Evolutionary conservation across 2,113 vertebrate genomes (phyloP), one percentile per base, ranked within the genome.

Genomic region (Lontra canadensis): DNA sequence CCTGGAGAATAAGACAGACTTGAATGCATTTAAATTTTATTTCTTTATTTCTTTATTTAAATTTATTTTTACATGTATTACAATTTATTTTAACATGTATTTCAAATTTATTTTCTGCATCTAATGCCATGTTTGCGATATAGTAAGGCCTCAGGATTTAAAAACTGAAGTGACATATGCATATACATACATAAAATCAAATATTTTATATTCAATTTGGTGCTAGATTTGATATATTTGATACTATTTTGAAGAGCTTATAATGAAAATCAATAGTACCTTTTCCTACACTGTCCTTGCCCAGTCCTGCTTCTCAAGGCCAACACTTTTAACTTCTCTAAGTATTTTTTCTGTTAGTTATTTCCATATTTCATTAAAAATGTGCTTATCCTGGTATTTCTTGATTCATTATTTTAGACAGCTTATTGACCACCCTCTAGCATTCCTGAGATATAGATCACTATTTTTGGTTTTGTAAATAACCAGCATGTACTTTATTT

Each of bases 361-460:
- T 82, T 90, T 94, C 49, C 13, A 20, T 82, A 69, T 94, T 91
- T 97, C 49, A 87, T 94, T 23, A 88, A 94, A 61, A 96, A 59
- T 80, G 78, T 91, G 49, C 34, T 52, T 86, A 81, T 49, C 8
- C 26, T 91, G 25, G 6, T 44, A 80, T 79, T 95, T 91, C 29
- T 47, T 67, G 55, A 82, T 90, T 81, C 10, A 86, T 69, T n/a
- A 61, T 81, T 95, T 95, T 86, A n/a, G 36, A 85, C 31, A 31
- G 6, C 15, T 65, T 73, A 65, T 74, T 97, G 52, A 81, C 39
- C 14, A 81, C 34, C n/a, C 29, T 59, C 8, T 34, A 86, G 23
- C 23, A 57, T 85, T 61, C 20, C 76, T 84, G 21, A 47, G 14
- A 57, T 74, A 31, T 42, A 17, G 36, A 5, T 91, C 39, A 42